Conservation (phyloP, 1,140 invertebrate species). For the Watersipora subatra region DNA sequence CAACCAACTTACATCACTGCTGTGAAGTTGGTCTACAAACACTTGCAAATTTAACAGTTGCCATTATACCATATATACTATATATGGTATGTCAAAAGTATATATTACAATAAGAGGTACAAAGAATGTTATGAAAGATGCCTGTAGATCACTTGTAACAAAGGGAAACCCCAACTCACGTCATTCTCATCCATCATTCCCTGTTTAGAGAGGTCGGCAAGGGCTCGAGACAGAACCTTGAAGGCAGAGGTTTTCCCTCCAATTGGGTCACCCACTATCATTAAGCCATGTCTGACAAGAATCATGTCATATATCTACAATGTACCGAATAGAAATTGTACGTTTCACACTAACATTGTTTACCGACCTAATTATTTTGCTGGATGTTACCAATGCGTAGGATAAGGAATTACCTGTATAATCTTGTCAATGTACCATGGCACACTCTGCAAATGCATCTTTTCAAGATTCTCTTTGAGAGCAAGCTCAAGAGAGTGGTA, state of each 20-base stretch:
- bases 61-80: too few relatives aligned
- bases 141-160: too few relatives aligned
- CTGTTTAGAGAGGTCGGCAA: slow-evolving; percentile 22
- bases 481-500: slow-evolving; percentile 44
- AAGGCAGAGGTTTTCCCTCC: slow-evolving; percentile 38
- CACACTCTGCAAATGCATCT: slow-evolving; percentile 28
- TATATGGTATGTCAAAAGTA: too few relatives aligned
- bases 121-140: too few relatives aligned
- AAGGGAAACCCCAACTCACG: too few relatives aligned
- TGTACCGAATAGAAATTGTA: slow-evolving; percentile 9
- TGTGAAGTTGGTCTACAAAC: too few relatives aligned
- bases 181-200: slow-evolving; percentile 29
- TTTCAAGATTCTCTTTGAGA: slow-evolving; percentile 28
- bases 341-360: slow-evolving; percentile 4
- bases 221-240: slow-evolving; percentile 25
- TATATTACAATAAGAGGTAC: too few relatives aligned
- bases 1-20: too few relatives aligned
- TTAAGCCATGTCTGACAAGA: slow-evolving; percentile 37
- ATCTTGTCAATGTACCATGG: slow-evolving; percentile 40
- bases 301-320: slow-evolving; percentile 43
- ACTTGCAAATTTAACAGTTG: too few relatives aligned
- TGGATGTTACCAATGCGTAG: too few relatives aligned
- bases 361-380: too few relatives aligned
- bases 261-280: slow-evolving; percentile 39
- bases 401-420: slow-evolving; percentile 35